Evolutionary conservation across 2,888 invertebrate genomes (phyloP), one percentile per base, ranked within the genome.

Genomic region (Gymnocheta viridis): DNA sequence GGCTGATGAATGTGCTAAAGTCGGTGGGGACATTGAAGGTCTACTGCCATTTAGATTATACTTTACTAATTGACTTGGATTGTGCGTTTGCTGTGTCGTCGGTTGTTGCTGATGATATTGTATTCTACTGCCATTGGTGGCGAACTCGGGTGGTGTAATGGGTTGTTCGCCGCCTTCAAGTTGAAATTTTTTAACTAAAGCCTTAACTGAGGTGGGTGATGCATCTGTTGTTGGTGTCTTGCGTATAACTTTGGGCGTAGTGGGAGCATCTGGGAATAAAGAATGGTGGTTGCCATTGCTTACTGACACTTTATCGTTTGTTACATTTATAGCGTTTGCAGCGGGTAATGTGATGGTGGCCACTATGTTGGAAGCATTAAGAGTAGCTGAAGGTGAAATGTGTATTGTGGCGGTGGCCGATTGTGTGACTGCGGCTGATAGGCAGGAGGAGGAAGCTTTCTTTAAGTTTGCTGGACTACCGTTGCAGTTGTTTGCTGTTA

Each of bases 221-320:
- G 94, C 93, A 89, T 93, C 93, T 82, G 93, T 92, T 85, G 93
- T 92, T 86, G 93, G 93, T 41, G 94, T 93, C 88, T 94, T 94
- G 89, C 94, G 93, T 84, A 94, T 94, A 87, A 94, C 94, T 93
- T 94, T 94, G 88, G 94, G 94, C 86, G 94, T 94, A 89, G 94
- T 94, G 87, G 94, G 94, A 66, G 94, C 94, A 91, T 94, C 94
- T 85, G 94, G 94, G 91, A 93, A 94, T 85, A 94, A 93, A 85
- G 93, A 89, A 60, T 85, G 85, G 44, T 76, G 74, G 24, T 54
- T 69, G 47, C 79, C 62, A 32, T 74, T 77, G 47, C 35, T 67
- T 14, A 76, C 19, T 10, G 74, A 44, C 17, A 77, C 38, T 49
- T 80, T 83, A 60, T 82, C 77, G 88, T 77, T 76, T 58, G 73